Base-by-base conservation (phyloP, 2,113 vertebrate genomes). In the Callospermophilus lateralis region DNA sequence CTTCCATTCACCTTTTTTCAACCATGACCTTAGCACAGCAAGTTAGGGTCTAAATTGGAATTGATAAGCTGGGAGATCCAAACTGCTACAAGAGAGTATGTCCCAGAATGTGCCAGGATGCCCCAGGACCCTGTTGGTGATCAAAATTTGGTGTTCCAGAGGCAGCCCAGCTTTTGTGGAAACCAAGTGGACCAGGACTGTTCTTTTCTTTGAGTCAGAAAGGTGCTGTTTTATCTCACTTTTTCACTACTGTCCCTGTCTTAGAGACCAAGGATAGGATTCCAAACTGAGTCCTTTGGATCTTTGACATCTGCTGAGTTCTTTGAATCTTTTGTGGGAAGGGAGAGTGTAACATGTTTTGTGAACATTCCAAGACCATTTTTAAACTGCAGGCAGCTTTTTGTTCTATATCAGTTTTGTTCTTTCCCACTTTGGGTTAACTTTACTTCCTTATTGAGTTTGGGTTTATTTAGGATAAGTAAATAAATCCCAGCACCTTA, bases 391-490 rank as follows among this genome's bases (percentile, higher is more conserved):
- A 48, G 32, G 28, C 15, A 78, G 26, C 13, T 37, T 85, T 86
- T 51, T 91, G 22, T 70, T 93, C 24, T 58, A 65, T 12, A 26
- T 78, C 89, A 89, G 55, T 63, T 13, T 93, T 89, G 94, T 92
- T 13, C 30, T 84, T 88, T 11, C 8, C 4, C 42, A 5, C 4
- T 48, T 8, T 2, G 2, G 51, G 5, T 94, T 80, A 51, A 8
- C 32, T 37, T 93, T 16, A 11, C 24, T 16, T 58, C n/a, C 45
- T 90, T 70, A 24, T 51, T 95, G 45, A 24, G 12, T 74, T 42
- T 55, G 28, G 12, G n/a, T n/a, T n/a, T 94, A 39, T 90, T 93
- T 94, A 94, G 73, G 88, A 42, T 79, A n/a, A 96, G 34, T 65
- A 78, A 73, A 76, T 84, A 78, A 93, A 80, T 74, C 42, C 39